Evolutionary conservation across 2,888 invertebrate species (phyloP).

Genomic region (Melinopterus prodromus): DNA sequence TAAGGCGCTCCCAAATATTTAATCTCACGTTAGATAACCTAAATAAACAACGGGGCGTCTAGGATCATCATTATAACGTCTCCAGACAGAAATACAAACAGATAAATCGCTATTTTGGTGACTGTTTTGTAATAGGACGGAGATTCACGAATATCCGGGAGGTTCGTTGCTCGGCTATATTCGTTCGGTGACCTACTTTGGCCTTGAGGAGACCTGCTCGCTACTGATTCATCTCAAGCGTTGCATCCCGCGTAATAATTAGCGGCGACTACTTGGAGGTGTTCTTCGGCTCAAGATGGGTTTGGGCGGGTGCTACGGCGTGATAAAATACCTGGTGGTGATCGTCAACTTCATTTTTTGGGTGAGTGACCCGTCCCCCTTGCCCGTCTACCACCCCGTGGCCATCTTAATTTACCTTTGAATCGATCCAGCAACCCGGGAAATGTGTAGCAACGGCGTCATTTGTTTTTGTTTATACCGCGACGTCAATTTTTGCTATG

Average conservation of each 20-base stretch:
- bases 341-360: conserved; percentile 77
- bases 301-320: conserved; percentile 73
- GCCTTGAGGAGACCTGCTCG: not conserved
- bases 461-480: conserved; percentile 7
- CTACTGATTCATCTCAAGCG: conserved; percentile 26
- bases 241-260: conserved; percentile 9
- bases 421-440: conserved; percentile 19
- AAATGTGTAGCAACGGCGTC: not conserved
- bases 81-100: not conserved
- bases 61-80: not conserved
- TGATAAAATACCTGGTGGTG: conserved; percentile 76
- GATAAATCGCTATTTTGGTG: not conserved
- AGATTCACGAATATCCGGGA: not conserved
- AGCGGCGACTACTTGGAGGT: not conserved
- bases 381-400: not conserved
- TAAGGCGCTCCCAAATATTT: not conserved
- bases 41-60: not conserved
- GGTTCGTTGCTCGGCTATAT: not conserved
- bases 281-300: conserved; percentile 63
- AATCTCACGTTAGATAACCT: not conserved
- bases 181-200: not conserved
- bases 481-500: not conserved
- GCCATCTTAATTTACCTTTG: conserved; percentile 34
- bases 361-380: conserved; percentile 64
- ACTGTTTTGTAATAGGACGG: not conserved